A percentile compares a stretch with the other conserved stretches of the same genome.
These are phyloP conservation scores for Ophioderma brevispina DNA, from an alignment of 35 echinoderm and acorn worm species.

Conservation along the genomic window DNA sequence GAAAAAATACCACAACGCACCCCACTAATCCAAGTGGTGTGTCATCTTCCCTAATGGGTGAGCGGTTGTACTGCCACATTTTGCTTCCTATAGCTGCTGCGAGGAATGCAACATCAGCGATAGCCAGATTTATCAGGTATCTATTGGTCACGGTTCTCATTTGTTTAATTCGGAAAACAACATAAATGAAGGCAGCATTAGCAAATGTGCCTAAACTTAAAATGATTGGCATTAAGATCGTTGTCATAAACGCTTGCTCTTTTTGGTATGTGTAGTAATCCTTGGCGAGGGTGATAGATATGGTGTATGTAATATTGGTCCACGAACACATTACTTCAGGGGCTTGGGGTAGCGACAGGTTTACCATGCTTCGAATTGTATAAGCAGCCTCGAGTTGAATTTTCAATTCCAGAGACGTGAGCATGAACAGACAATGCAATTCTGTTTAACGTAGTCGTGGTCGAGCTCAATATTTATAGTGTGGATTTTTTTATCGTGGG, in stretches of 20 bases:
- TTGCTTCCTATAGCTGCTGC: conserved; percentile 70
- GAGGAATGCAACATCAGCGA: conserved; percentile 69
- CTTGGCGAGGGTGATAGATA: no score
- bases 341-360: no score
- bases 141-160: conserved; percentile 86
- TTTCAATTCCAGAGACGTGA: no score
- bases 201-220: conserved; percentile 36
- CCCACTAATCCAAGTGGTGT: conserved; percentile 42
- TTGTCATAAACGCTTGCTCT: conserved; percentile 17
- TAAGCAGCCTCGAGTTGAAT: no score
- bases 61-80: conserved; percentile 37
- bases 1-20: conserved; percentile 55
- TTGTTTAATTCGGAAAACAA: conserved; percentile 55
- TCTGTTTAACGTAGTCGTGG: no score
- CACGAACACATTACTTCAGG: no score
- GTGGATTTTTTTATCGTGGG: no score
- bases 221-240: conserved; percentile 30
- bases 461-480: no score
- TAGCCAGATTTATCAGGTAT: conserved; percentile 74
- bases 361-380: no score
- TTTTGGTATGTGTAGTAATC: conserved; percentile 45
- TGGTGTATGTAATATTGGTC: no score
- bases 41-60: conserved; percentile 48
- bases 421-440: no score
- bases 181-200: conserved; percentile 80